These are phyloP conservation scores for Xestia rhomboidea DNA, from an alignment of 2,888 invertebrate species.

Conservation along the genomic window DNA sequence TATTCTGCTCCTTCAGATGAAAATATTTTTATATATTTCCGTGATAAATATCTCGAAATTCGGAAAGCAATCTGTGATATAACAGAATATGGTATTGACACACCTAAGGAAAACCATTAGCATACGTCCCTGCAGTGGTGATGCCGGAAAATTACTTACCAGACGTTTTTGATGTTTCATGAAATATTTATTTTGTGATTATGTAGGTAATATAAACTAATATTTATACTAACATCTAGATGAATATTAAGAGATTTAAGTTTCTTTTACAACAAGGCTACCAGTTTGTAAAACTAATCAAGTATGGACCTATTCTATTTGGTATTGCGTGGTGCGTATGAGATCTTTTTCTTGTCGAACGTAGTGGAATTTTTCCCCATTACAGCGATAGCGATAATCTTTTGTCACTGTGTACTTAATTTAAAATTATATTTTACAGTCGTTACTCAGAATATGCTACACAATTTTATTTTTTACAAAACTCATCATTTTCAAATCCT, in stretches of 20 bases:
- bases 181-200: conserved; percentile 50
- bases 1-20: conserved; percentile 59
- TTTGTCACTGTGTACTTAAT: neutral
- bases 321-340: neutral
- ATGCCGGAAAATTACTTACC: conserved; percentile 63
- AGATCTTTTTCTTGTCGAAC: neutral
- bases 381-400: neutral
- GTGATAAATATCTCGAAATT: conserved; percentile 57
- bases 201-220: conserved; percentile 1
- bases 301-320: neutral
- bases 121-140: conserved; percentile 50
- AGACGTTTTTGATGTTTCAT: conserved; percentile 47
- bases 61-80: conserved; percentile 57
- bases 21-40: conserved; percentile 66
- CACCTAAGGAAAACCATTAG: conserved; percentile 54
- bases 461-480: neutral
- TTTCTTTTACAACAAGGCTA: neutral
- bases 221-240: neutral
- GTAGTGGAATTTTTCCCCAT: neutral
- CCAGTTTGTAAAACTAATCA: neutral
- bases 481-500: neutral
- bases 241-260: neutral
- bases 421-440: too few species aligned
- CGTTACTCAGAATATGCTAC: neutral
- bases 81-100: conserved; percentile 66